Percentiles rank a stretch among this genome's conserved stretches.
Evolutionary conservation across 1,140 invertebrate genomes (phyloP).

Genomic region (Muscidifurax raptorellus): DNA sequence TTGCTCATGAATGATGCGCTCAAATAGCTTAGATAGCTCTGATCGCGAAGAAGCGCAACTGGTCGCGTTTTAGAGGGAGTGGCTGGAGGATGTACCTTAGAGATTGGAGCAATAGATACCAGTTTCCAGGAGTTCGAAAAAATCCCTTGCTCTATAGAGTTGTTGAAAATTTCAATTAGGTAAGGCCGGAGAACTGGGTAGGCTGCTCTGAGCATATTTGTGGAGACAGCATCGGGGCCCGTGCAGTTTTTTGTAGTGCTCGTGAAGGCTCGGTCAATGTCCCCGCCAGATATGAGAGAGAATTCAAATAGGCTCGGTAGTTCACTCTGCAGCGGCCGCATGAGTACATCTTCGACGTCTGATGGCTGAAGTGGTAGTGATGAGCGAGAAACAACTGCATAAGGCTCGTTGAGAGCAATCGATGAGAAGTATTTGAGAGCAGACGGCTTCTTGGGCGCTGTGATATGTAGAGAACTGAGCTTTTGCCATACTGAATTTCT

Average conservation of each 20-base stretch:
- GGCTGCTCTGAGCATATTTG: not conserved
- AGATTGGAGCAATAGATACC: not conserved
- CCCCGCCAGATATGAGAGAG: not conserved
- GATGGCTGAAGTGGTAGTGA: not conserved
- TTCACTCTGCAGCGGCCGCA: not conserved
- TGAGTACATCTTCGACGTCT: not conserved
- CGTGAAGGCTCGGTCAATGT: not conserved
- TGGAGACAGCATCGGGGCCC: not conserved
- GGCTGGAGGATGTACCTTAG: not conserved
- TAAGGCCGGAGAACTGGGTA: not conserved
- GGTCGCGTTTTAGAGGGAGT: constrained; percentile 26
- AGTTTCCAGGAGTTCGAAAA: constrained; percentile 16
- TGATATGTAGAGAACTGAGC: too few species aligned
- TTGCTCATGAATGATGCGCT: constrained; percentile 26
- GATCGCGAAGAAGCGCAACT: constrained; percentile 36
- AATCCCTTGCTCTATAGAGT: not conserved
- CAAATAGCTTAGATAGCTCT: constrained; percentile 22
- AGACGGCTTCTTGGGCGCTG: too few species aligned
- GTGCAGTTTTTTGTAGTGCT: not conserved
- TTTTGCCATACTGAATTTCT: too few species aligned
- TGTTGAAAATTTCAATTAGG: not conserved
- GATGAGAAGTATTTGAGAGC: not conserved
- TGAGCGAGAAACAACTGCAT: not conserved
- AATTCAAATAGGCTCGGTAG: constrained; percentile 1
- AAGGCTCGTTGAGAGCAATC: not conserved